A percentile compares a stretch with the other conserved stretches of the same genome.
These are phyloP conservation scores for Ctenicera cuprea DNA, from an alignment of 2,888 invertebrate species.

Conservation along the genomic window DNA sequence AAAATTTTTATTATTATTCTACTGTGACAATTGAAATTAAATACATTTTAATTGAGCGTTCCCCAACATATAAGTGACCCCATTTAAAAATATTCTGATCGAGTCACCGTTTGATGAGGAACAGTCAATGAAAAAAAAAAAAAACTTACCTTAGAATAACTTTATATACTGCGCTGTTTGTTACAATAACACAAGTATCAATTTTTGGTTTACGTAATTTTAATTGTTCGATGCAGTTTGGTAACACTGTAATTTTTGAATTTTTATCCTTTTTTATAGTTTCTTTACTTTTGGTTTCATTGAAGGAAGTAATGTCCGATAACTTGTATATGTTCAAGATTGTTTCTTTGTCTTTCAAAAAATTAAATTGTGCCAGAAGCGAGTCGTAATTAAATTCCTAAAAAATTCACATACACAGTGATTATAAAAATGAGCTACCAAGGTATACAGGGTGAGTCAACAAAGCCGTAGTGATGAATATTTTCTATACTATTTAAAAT, in stretches of 20 bases:
- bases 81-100: no score
- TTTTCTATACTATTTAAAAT: no score
- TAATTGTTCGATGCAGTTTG: conserved; percentile 72
- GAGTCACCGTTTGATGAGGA: no score
- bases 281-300: conserved; percentile 64
- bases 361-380: conserved; percentile 75
- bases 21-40: conserved; percentile 10
- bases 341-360: conserved; percentile 73
- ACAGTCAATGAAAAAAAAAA: no score
- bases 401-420: no score
- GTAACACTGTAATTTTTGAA: conserved; percentile 68
- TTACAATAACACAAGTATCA: conserved; percentile 78
- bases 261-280: conserved; percentile 62
- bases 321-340: conserved; percentile 74
- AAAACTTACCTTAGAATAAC: conserved; percentile 75
- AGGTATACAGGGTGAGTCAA: no score
- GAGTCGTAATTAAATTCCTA: conserved; percentile 78
- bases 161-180: conserved; percentile 77
- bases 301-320: conserved; percentile 70
- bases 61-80: no score
- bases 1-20: conserved; percentile 10
- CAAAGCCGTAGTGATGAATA: no score
- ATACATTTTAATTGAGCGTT: no score
- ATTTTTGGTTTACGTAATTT: conserved; percentile 72
- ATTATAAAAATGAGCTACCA: no score